Conservation (phyloP, 2,797 vertebrate species). For the Etheostoma perlongum region DNA sequence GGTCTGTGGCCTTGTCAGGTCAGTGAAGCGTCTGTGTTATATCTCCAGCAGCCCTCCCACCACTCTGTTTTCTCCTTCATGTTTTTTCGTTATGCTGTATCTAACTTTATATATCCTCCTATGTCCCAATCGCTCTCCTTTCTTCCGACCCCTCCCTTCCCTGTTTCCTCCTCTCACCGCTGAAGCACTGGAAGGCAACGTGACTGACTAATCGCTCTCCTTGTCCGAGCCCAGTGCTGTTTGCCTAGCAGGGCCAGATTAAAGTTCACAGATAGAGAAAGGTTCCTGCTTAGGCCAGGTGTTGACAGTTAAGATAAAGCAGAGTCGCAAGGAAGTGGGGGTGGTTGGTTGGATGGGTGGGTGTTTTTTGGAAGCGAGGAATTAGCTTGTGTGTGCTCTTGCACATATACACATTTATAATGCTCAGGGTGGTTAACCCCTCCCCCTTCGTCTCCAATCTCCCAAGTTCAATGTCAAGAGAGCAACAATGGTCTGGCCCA, state of each 20-base stretch:
- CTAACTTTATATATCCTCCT: constrained; percentile 43
- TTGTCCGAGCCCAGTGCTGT: constrained; percentile 78
- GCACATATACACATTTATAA: constrained; percentile 56
- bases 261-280: constrained; percentile 85
- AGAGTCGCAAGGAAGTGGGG: constrained; percentile 69
- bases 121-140: constrained; percentile 40
- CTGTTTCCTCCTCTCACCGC: constrained; percentile 48
- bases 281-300: constrained; percentile 84
- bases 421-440: constrained; percentile 54
- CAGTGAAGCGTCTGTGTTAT: constrained; percentile 63
- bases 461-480: constrained; percentile 86
- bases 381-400: constrained; percentile 65
- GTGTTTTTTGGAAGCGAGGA: constrained; percentile 55
- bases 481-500: constrained; percentile 77
- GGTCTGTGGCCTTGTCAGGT: constrained; percentile 60
- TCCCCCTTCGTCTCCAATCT: constrained; percentile 50
- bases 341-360: constrained; percentile 67
- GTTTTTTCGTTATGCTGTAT: constrained; percentile 22
- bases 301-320: constrained; percentile 87
- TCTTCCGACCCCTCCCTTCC: constrained; percentile 42
- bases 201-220: constrained; percentile 76
- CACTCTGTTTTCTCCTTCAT: constrained; percentile 6
- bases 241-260: constrained; percentile 85
- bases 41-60: constrained; percentile 48
- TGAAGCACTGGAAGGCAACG: constrained; percentile 67